Evolutionary conservation across 2,888 invertebrate species (phyloP).

Genomic region (Ceraclea dissimilis): DNA sequence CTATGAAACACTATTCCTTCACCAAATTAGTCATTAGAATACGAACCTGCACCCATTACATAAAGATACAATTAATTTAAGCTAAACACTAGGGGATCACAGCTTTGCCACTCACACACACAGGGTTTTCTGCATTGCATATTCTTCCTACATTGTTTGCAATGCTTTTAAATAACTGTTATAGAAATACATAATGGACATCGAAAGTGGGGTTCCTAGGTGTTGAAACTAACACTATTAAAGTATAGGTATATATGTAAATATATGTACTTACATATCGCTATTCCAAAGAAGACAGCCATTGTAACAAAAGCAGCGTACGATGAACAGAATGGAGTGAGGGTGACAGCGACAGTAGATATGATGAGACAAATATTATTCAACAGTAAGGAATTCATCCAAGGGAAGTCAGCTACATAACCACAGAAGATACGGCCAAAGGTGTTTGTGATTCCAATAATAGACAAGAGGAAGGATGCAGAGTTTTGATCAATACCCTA

Average conservation of each 20-base stretch:
- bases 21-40: no score
- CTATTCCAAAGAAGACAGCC: constrained; percentile 84
- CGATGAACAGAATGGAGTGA: constrained; percentile 75
- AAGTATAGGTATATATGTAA: no score
- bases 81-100: no score
- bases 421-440: constrained; percentile 86
- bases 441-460: constrained; percentile 91
- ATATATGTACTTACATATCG: constrained; percentile 55
- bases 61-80: no score
- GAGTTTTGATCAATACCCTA: constrained; percentile 64
- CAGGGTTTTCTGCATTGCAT: no score
- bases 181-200: no score
- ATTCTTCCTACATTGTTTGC: no score
- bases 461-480: constrained; percentile 71
- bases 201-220: no score
- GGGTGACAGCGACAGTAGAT: constrained; percentile 76
- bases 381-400: constrained; percentile 84
- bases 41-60: no score
- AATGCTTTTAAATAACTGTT: no score
- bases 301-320: constrained; percentile 72
- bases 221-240: no score
- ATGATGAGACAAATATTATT: constrained; percentile 89
- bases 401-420: constrained; percentile 84
- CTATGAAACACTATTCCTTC: neutral
- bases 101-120: no score